Conservation (phyloP, 1,140 invertebrate genomes). For the Formica exsecta region DNA sequence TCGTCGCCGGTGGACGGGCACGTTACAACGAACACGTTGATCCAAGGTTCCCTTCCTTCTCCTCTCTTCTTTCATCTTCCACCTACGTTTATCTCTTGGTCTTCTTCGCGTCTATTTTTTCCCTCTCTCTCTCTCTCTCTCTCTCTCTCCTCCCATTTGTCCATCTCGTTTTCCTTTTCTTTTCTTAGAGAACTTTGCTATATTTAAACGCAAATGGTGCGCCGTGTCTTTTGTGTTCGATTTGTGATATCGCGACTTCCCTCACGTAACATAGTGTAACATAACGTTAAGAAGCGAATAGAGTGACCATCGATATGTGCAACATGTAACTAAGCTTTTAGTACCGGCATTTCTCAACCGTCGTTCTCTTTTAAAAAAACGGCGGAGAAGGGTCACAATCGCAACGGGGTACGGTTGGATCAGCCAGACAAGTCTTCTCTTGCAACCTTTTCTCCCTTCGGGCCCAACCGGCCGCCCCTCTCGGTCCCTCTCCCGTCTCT, state of each 20-base stretch:
- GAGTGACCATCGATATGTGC: background rate
- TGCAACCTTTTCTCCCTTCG: slow-evolving; percentile 57
- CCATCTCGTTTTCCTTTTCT: slow-evolving; percentile 13
- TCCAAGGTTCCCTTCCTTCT: slow-evolving; percentile 61
- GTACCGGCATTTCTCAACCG: slow-evolving; percentile 2
- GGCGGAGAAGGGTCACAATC: background rate
- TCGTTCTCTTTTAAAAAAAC: slow-evolving; percentile 9
- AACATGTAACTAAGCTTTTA: background rate
- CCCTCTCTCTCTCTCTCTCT: background rate
- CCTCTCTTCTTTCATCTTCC: slow-evolving; percentile 36
- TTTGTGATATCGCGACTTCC: slow-evolving; percentile 30
- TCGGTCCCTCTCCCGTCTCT: background rate
- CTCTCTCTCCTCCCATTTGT: background rate
- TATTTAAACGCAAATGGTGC: slow-evolving; percentile 54
- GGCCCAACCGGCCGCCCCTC: slow-evolving; percentile 29
- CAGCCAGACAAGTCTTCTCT: slow-evolving; percentile 56
- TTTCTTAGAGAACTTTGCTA: slow-evolving; percentile 14
- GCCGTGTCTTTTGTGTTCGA: slow-evolving; percentile 42
- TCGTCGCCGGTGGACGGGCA: slow-evolving; percentile 79
- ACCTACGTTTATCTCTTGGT: background rate
- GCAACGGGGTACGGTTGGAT: slow-evolving; percentile 38
- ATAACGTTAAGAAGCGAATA: background rate
- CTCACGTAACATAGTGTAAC: background rate
- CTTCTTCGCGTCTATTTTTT: background rate
- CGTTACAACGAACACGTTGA: slow-evolving; percentile 70